Evolutionary conservation across 92 coral and sea anemone species (phyloP).

Genomic region (Plumapathes pennacea): DNA sequence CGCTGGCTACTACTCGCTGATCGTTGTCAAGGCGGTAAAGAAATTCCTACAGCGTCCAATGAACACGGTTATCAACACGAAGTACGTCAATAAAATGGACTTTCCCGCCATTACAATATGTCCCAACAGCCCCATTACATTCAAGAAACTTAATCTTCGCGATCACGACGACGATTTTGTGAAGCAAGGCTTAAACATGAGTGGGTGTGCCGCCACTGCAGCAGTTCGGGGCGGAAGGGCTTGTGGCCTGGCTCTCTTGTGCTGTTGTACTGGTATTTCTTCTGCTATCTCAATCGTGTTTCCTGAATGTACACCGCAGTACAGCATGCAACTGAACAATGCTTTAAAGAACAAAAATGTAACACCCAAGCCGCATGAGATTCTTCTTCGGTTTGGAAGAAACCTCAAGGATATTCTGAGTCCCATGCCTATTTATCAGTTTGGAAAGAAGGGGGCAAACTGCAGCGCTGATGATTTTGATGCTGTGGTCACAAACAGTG

Average conservation of each 20-base stretch:
- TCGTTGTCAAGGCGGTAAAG: slow-evolving; percentile 19
- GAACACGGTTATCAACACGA: slow-evolving; percentile 17
- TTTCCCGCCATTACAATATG: slow-evolving; percentile 58
- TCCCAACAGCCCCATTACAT: slow-evolving; percentile 8
- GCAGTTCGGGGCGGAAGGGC: slow-evolving; percentile 19
- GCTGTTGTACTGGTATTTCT: slow-evolving; percentile 12
- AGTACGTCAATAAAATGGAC: slow-evolving; percentile 17
- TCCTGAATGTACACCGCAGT: slow-evolving; percentile 22
- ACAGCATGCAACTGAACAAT: slow-evolving; percentile 1
- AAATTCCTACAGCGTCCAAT: slow-evolving; percentile 26
- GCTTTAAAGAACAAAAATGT: neutral
- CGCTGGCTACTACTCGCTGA: slow-evolving; percentile 14
- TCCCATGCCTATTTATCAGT: neutral
- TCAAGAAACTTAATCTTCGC: slow-evolving; percentile 11
- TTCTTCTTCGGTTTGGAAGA: neutral
- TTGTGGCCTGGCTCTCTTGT: slow-evolving; percentile 36
- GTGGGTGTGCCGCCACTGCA: slow-evolving; percentile 36
- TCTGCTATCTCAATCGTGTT: neutral
- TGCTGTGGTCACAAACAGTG: slow-evolving; percentile 10
- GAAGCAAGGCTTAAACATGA: slow-evolving; percentile 20
- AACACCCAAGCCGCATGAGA: slow-evolving; percentile 4
- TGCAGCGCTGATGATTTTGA: slow-evolving; percentile 14
- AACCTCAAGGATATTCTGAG: slow-evolving; percentile 12
- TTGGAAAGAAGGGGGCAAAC: neutral
- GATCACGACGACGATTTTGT: slow-evolving; percentile 29